A percentile compares a stretch with the other conserved stretches of the same genome.
These are phyloP conservation scores for Drosophila pseudotakahashii DNA, from an alignment of 2,888 invertebrate genomes.

Conservation along the genomic window DNA sequence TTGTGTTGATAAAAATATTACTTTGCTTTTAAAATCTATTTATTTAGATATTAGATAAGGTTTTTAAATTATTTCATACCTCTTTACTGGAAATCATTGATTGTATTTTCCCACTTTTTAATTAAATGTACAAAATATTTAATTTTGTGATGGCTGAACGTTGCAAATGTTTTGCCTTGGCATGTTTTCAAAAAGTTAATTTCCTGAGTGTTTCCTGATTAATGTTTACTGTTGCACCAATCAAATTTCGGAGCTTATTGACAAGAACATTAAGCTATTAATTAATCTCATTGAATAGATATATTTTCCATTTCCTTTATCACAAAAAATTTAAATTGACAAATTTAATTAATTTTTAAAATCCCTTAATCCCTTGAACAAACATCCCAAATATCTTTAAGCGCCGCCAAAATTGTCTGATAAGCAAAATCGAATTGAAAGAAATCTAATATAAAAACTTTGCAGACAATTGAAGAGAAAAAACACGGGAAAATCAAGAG, in stretches of 20 bases:
- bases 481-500: not conserved
- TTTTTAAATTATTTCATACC: too few relatives aligned
- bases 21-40: too few relatives aligned
- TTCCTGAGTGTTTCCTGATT: constrained; percentile 14
- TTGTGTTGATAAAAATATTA: too few relatives aligned
- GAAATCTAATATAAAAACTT: constrained; percentile 34
- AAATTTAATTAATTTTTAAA: not conserved
- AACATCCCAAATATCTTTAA: not conserved
- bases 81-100: too few relatives aligned
- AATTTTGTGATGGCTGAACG: constrained; percentile 10
- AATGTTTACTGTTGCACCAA: not conserved
- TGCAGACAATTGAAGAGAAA: constrained; percentile 54
- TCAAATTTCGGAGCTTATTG: not conserved
- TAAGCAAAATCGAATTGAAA: constrained; percentile 12
- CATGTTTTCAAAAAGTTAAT: constrained; percentile 14
- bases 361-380: not conserved
- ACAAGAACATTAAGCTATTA: not conserved
- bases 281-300: not conserved
- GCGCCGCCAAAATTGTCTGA: constrained; percentile 45
- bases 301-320: not conserved
- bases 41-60: too few relatives aligned
- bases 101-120: constrained; percentile 28
- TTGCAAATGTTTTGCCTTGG: not conserved
- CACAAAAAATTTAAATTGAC: not conserved
- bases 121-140: constrained; percentile 47